Conservation (phyloP, 2,797 vertebrate genomes). For the Neosilurus hyrtlii region DNA sequence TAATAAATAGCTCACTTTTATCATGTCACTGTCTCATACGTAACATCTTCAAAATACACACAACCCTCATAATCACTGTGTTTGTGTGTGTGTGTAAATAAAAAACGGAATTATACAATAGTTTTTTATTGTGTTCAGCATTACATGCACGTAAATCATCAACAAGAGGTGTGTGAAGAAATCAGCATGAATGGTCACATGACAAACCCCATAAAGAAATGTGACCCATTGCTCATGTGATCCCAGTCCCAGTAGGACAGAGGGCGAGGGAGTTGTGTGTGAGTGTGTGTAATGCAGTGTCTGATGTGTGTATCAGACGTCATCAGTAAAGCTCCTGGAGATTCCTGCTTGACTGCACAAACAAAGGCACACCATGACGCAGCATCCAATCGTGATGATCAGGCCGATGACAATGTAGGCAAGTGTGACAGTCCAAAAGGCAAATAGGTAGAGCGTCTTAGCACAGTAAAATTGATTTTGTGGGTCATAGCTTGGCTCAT, state of each 20-base stretch:
- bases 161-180: background rate
- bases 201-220: background rate
- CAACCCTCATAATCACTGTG: background rate
- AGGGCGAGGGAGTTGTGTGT: too few relatives aligned
- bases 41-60: background rate
- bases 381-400: slow-evolving; percentile 51
- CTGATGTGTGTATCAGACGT: slow-evolving; percentile 41
- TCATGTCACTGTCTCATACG: background rate
- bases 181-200: background rate
- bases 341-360: slow-evolving; percentile 35
- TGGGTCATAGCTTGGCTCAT: slow-evolving; percentile 49
- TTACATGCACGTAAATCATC: background rate
- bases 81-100: background rate
- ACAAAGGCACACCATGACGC: slow-evolving; percentile 53
- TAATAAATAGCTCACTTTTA: background rate
- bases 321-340: slow-evolving; percentile 14
- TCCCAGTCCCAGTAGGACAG: background rate
- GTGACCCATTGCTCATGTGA: background rate
- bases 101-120: background rate
- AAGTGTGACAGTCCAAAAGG: slow-evolving; percentile 61
- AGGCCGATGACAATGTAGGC: slow-evolving; percentile 57
- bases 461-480: slow-evolving; percentile 10
- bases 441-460: slow-evolving; percentile 60
- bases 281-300: background rate
- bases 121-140: background rate